phyloP scores from a whole-genome alignment of 2,797 vertebrate genomes.

The Cephalopachus bancanus region DNA sequence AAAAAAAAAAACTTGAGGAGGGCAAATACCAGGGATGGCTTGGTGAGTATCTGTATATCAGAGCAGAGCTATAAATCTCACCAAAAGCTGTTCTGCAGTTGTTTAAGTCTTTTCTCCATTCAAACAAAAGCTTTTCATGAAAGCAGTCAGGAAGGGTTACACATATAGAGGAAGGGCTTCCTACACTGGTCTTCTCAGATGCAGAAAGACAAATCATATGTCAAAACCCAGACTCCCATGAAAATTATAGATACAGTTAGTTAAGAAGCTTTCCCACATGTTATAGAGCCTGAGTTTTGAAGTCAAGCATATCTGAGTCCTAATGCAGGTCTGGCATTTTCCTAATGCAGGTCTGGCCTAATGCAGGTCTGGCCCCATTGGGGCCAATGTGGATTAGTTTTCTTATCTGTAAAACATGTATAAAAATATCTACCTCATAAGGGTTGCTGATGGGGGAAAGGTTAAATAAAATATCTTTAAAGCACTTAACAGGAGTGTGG shows the following conservation, averaged over 20 bases:
- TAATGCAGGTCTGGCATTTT: background rate
- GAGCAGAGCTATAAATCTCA: background rate
- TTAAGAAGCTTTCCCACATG: background rate
- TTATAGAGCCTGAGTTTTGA: background rate
- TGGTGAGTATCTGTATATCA: background rate
- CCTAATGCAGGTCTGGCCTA: background rate
- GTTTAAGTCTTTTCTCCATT: background rate
- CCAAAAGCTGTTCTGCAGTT: background rate
- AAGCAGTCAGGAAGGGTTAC: background rate
- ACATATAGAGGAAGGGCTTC: constrained; percentile 27
- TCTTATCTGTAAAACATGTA: background rate
- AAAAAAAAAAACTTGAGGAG: background rate
- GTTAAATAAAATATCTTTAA: background rate
- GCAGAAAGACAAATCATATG: background rate
- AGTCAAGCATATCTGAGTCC: background rate
- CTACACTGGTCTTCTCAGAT: background rate
- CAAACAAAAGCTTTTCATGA: constrained; percentile 25
- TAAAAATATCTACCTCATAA: background rate
- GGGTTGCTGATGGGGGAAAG: background rate
- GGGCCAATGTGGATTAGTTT: background rate
- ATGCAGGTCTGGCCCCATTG: background rate
- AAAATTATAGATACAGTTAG: background rate
- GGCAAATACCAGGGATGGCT: too few species aligned
- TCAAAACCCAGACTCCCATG: background rate
- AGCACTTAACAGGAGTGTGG: background rate